Evolutionary conservation across 1,140 invertebrate genomes (phyloP).

Genomic region (Stegodyphus mimosarum): DNA sequence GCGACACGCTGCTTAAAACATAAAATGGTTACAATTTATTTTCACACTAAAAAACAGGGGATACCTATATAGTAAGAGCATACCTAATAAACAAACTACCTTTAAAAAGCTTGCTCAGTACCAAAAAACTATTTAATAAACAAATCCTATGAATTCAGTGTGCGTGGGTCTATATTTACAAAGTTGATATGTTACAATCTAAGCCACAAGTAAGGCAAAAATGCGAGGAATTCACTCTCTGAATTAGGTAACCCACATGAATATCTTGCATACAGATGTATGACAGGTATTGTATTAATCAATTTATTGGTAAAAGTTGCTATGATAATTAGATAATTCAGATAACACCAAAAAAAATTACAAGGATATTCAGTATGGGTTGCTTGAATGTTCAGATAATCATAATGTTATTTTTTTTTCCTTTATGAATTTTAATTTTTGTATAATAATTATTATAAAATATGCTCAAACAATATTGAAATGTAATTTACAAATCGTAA

Average conservation of each 20-base stretch:
- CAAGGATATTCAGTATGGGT: not conserved
- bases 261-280: not conserved
- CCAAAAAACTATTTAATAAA: constrained; percentile 9
- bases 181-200: constrained; percentile 46
- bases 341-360: not conserved
- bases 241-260: constrained; percentile 1
- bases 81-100: not conserved
- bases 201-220: constrained; percentile 25
- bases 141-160: not conserved
- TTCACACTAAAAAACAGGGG: not conserved
- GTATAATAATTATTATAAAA: not conserved
- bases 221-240: not conserved
- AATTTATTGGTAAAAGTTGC: not conserved
- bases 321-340: not conserved
- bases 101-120: not conserved
- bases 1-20: not conserved
- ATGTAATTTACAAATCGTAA: not conserved
- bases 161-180: constrained; percentile 39
- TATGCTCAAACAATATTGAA: not conserved
- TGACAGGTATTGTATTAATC: not conserved
- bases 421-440: not conserved
- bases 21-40: not conserved
- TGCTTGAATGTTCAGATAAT: not conserved
- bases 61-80: not conserved
- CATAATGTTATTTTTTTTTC: not conserved